Evolutionary conservation across 2,888 invertebrate genomes (phyloP).

Genomic region (Cylindroiulus punctatus): DNA sequence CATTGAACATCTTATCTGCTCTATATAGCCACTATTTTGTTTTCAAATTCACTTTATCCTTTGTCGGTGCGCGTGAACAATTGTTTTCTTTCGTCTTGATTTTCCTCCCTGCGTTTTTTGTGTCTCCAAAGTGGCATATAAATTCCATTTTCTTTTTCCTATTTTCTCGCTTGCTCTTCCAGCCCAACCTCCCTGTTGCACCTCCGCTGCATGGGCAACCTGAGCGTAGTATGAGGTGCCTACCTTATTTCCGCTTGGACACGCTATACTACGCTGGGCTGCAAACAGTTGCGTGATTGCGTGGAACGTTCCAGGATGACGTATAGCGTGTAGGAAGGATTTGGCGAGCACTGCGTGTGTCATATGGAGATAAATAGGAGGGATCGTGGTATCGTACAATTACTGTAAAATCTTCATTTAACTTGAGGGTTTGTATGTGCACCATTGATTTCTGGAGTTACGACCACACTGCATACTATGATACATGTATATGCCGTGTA

Average conservation of each 20-base stretch:
- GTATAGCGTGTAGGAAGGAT: background rate
- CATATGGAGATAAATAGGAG: background rate
- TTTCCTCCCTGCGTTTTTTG: background rate
- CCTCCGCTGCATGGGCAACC: background rate
- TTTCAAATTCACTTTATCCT: constrained; percentile 47
- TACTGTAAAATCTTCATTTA: constrained; percentile 15
- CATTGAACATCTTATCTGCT: constrained; percentile 47
- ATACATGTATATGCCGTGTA: no score
- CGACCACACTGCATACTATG: no score
- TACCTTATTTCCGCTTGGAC: background rate
- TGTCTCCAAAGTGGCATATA: constrained; percentile 13
- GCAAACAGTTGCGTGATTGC: background rate
- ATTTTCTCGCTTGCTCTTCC: background rate
- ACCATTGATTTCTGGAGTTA: no score
- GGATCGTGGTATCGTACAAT: background rate
- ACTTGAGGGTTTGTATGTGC: background rate
- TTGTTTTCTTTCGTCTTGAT: constrained; percentile 39
- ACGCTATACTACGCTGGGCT: background rate
- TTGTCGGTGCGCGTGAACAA: constrained; percentile 40
- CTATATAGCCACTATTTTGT: constrained; percentile 44
- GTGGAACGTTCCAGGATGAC: background rate
- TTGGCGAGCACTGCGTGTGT: background rate
- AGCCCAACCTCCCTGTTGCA: background rate
- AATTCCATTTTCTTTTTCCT: constrained; percentile 29
- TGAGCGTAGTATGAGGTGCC: background rate